Evolutionary conservation across 2,888 invertebrate genomes (phyloP), one percentile per base, ranked within the genome.

Genomic region (Mechanitis mazaeus): DNA sequence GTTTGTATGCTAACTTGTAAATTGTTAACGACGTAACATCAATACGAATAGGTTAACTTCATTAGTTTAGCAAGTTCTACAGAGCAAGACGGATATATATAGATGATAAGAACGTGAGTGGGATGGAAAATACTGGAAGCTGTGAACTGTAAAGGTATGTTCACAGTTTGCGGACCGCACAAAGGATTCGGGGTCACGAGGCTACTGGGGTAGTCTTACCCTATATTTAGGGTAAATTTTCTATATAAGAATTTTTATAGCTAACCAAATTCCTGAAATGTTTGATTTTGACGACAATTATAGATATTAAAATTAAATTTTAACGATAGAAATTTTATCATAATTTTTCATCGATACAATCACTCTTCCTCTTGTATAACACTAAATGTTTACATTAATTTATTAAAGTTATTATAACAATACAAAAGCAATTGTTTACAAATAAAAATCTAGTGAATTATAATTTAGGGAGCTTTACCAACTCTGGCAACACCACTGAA

Each of bases 141-240:
- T 68, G 69, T 66, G 72, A 73, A 75, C 73, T 77, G 72, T 70
- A 63, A 76, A 80, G 78, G 79, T 77, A 81, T 76, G 77, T 78
- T 78, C 76, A 74, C 80, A 80, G 79, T 79, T 80, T 78, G 80
- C 74, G 73, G 74, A 81, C 78, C 75, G 76, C 79, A 84, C 82
- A 83, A 85, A 83, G 83, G 81, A 81, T 81, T 78, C 73, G 75
- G 80, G 79, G 78, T 79, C 78, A 75, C 74, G 69, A 71, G 71
- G 72, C 63, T 70, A 66, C 64, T 33, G 60, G 28, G 63, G 73
- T 72, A 64, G 68, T 71, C 74, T 72, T 73, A 56, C 73, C 84
- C 80, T 11, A 5, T 55, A 69, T 72, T 65, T 56, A 7, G 71
- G 84, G 77, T 69, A 68, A 69, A 67, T 69, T 63, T 54, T 56